These are phyloP conservation scores for Odontothrips loti DNA, from an alignment of 2,888 invertebrate species.

Conservation along the genomic window DNA sequence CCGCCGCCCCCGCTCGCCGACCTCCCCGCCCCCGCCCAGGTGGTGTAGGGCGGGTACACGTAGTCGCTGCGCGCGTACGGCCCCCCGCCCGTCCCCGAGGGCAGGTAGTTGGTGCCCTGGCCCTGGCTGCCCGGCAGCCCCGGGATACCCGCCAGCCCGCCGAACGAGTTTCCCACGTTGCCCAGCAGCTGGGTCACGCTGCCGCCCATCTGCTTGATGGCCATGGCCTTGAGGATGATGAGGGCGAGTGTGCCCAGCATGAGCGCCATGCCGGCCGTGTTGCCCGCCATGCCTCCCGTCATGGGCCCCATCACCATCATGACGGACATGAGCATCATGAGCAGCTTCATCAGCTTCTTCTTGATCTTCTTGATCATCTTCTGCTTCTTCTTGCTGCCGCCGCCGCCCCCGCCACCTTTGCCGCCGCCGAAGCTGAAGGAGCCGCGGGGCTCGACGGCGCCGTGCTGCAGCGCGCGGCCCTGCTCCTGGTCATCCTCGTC, in stretches of 20 bases:
- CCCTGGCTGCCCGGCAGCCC: not conserved
- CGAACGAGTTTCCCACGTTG: constrained; percentile 7
- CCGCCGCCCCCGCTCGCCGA: too few relatives aligned
- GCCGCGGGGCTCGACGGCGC: constrained; percentile 27
- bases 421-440: constrained; percentile 29
- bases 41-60: not conserved
- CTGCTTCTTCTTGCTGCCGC: constrained; percentile 31
- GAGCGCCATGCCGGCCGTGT: constrained; percentile 33
- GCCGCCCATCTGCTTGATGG: constrained; percentile 30
- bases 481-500: not conserved
- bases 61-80: constrained; percentile 4
- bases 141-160: constrained; percentile 5
- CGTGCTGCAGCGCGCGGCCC: not conserved
- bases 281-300: constrained; percentile 29
- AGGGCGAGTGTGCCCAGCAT: constrained; percentile 33
- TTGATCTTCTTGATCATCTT: constrained; percentile 32
- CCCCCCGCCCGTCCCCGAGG: not conserved
- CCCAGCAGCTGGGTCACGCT: not conserved
- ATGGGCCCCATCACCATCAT: constrained; percentile 31
- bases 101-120: constrained; percentile 29
- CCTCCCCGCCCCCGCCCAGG: not conserved
- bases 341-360: constrained; percentile 32
- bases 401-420: constrained; percentile 31
- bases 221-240: constrained; percentile 33
- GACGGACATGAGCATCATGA: constrained; percentile 28